Evolutionary conservation across 2,888 invertebrate genomes (phyloP).

Genomic region (Lymantria dispar): DNA sequence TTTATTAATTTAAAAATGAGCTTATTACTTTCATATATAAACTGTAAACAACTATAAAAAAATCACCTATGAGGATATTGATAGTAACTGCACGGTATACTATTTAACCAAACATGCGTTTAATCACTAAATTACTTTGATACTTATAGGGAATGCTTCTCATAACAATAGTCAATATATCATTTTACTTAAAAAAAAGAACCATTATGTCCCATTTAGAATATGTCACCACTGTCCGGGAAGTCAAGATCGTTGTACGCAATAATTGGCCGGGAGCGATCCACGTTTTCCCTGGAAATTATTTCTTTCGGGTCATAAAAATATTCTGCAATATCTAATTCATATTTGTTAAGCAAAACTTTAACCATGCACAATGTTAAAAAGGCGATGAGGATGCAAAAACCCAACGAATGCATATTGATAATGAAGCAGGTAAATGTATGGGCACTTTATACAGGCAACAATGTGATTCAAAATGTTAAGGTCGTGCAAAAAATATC

Average conservation of each 20-base stretch:
- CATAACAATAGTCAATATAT: no score
- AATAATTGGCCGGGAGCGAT: slow-evolving; percentile 89
- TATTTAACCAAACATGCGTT: not conserved
- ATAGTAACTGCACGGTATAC: not conserved
- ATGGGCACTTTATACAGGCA: slow-evolving; percentile 3
- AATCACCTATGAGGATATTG: not conserved
- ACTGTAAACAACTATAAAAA: not conserved
- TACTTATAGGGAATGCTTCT: slow-evolving; percentile 20
- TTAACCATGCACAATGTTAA: slow-evolving; percentile 18
- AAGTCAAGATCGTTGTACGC: slow-evolving; percentile 96
- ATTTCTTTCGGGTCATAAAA: slow-evolving; percentile 57
- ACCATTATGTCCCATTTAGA: slow-evolving; percentile 67
- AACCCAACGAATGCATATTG: slow-evolving; percentile 9
- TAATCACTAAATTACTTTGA: slow-evolving; percentile 18
- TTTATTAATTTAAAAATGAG: not conserved
- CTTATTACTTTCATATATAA: not conserved
- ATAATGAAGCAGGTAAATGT: slow-evolving; percentile 22
- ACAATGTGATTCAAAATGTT: slow-evolving; percentile 44
- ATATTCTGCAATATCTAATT: slow-evolving; percentile 25
- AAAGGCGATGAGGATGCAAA: slow-evolving; percentile 12
- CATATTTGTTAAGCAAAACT: slow-evolving; percentile 12
- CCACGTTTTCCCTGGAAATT: slow-evolving; percentile 85
- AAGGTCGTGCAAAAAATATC: slow-evolving; percentile 58
- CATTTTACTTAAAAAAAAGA: not conserved
- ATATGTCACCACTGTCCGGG: slow-evolving; percentile 90